phyloP scores from a whole-genome alignment of 2,113 vertebrate genomes.

The Epinephelus fuscoguttatus region DNA sequence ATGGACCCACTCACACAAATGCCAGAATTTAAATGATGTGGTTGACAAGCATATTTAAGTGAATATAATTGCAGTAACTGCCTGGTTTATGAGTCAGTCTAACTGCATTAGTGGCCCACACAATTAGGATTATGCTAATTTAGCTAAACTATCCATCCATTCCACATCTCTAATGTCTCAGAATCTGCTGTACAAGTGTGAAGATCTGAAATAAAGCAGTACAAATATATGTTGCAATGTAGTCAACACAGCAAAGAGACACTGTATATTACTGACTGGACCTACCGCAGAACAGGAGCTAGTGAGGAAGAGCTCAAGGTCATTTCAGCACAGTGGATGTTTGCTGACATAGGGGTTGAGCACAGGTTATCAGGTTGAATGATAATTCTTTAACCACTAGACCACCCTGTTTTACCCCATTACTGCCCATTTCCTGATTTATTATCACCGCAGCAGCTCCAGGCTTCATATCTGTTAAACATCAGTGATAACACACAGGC shows the following conservation, averaged over 20 bases:
- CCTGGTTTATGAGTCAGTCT: not conserved
- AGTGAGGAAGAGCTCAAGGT: not conserved
- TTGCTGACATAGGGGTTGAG: conserved; percentile 3
- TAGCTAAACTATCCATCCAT: not conserved
- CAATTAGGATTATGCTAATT: not conserved
- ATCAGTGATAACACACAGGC: not conserved
- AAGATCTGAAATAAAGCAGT: not conserved
- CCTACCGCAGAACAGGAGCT: not conserved
- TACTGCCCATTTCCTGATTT: not conserved
- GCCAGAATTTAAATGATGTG: not conserved
- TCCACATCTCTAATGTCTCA: not conserved
- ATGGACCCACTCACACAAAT: not conserved
- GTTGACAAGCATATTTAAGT: not conserved
- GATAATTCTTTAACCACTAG: conserved; percentile 16
- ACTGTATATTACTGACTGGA: not conserved
- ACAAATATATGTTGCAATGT: too few species aligned
- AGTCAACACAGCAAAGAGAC: too few species aligned
- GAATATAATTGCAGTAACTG: not conserved
- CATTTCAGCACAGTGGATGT: not conserved
- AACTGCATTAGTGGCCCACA: not conserved
- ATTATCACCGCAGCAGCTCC: not conserved
- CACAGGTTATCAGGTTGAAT: conserved; percentile 19
- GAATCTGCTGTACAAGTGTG: not conserved
- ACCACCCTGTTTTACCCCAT: not conserved
- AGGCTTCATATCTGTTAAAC: not conserved